A percentile compares a stretch with the other conserved stretches of the same genome.
Evolutionary conservation across 2,888 invertebrate genomes (phyloP).

Genomic region (Keiferia lycopersicella): DNA sequence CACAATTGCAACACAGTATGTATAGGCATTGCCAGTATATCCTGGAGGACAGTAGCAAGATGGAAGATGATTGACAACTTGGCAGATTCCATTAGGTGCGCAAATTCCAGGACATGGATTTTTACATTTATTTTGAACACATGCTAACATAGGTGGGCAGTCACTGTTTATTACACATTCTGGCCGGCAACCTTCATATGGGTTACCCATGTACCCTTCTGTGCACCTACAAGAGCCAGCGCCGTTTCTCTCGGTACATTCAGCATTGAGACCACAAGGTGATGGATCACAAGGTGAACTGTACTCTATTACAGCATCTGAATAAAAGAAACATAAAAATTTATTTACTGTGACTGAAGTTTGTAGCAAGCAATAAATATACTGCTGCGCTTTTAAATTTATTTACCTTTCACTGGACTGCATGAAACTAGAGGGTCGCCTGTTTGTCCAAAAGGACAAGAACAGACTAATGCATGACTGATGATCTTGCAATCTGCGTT

Average conservation of each 20-base stretch:
- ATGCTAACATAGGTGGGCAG: slow-evolving; percentile 87
- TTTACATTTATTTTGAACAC: slow-evolving; percentile 87
- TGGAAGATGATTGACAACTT: slow-evolving; percentile 88
- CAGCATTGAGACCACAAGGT: slow-evolving; percentile 85
- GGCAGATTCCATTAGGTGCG: slow-evolving; percentile 87
- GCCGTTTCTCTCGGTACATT: slow-evolving; percentile 83
- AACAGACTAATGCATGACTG: slow-evolving; percentile 86
- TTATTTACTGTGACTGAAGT: not conserved
- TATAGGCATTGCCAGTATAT: slow-evolving; percentile 86
- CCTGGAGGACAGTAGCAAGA: slow-evolving; percentile 86
- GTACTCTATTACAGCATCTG: slow-evolving; percentile 67
- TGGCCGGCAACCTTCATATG: slow-evolving; percentile 86
- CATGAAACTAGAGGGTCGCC: slow-evolving; percentile 84
- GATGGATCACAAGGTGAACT: slow-evolving; percentile 84
- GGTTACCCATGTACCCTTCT: slow-evolving; percentile 77
- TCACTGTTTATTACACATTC: slow-evolving; percentile 91
- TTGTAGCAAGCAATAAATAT: not conserved
- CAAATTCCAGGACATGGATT: slow-evolving; percentile 91
- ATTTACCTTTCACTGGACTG: slow-evolving; percentile 65
- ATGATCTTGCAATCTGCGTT: slow-evolving; percentile 88
- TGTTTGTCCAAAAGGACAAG: slow-evolving; percentile 82
- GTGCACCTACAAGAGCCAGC: slow-evolving; percentile 87
- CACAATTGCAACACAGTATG: slow-evolving; percentile 76
- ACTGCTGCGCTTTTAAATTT: not conserved
- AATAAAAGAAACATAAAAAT: slow-evolving; percentile 26